Evolutionary conservation across 2,113 vertebrate genomes (phyloP).

Genomic region (Otolemur garnettii): DNA sequence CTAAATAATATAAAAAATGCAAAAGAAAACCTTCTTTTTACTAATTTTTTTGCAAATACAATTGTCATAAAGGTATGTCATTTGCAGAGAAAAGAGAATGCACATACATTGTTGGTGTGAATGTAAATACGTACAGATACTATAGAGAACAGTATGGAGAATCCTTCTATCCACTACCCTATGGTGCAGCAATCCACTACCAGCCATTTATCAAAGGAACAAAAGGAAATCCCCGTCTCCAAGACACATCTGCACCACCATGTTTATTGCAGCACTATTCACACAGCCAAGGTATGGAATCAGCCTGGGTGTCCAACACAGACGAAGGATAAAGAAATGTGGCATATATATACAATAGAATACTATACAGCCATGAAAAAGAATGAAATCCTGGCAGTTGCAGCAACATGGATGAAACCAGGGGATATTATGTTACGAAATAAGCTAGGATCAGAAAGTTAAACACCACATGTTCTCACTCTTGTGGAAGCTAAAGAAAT

Average conservation of each 20-base stretch:
- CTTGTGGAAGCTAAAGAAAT: background rate
- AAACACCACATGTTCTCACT: background rate
- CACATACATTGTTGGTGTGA: background rate
- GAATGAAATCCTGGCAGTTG: background rate
- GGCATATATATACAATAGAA: background rate
- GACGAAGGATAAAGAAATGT: background rate
- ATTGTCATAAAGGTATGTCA: background rate
- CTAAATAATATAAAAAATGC: background rate
- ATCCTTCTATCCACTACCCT: background rate
- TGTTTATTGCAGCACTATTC: background rate
- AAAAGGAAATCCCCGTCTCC: background rate
- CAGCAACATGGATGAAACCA: background rate
- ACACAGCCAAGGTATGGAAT: background rate
- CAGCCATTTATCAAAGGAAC: background rate
- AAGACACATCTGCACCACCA: background rate
- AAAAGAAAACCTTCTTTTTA: background rate
- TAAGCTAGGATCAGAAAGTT: background rate
- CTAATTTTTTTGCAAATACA: conserved; percentile 27
- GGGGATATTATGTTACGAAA: background rate
- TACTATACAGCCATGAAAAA: background rate
- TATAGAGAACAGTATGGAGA: background rate
- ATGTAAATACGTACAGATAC: background rate
- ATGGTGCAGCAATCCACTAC: background rate
- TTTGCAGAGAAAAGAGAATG: background rate
- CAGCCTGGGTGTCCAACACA: background rate